Evolutionary conservation across 2,888 invertebrate genomes (phyloP).

Genomic region (Cryptosula pallasiana): DNA sequence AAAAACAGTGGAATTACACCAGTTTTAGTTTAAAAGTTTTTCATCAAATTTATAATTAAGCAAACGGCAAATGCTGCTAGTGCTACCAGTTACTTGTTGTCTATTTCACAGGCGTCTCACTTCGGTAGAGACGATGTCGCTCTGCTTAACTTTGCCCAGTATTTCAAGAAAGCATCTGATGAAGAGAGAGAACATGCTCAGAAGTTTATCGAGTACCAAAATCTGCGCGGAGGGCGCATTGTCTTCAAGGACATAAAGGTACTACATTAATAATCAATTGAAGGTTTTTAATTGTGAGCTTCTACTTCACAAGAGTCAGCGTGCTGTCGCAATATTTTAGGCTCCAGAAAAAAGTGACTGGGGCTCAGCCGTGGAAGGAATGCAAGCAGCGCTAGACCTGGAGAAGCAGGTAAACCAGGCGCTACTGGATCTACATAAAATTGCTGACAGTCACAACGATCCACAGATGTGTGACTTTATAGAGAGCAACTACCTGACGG

Average conservation of each 20-base stretch:
- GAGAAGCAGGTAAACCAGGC: slow-evolving; percentile 25
- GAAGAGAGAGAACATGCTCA: slow-evolving; percentile 83
- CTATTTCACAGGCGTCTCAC: slow-evolving; percentile 61
- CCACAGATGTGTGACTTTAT: slow-evolving; percentile 6
- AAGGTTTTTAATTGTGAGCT: no score
- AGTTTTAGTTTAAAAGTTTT: no score
- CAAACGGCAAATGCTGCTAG: no score
- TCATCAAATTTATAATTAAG: no score
- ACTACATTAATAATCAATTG: no score
- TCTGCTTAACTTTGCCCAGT: slow-evolving; percentile 77
- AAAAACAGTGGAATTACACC: no score
- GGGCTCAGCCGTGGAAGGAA: slow-evolving; percentile 24
- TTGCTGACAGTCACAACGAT: slow-evolving; percentile 23
- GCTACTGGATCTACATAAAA: slow-evolving; percentile 21
- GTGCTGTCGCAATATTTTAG: no score
- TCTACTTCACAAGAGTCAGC: no score
- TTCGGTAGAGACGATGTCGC: slow-evolving; percentile 63
- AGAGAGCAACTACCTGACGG: neutral
- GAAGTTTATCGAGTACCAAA: slow-evolving; percentile 76
- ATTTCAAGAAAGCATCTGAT: slow-evolving; percentile 74
- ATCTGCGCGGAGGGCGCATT: slow-evolving; percentile 63
- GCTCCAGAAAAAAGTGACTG: slow-evolving; percentile 21
- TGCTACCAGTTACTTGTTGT: neutral
- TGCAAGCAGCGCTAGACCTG: slow-evolving; percentile 16
- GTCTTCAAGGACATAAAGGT: slow-evolving; percentile 22